Evolutionary conservation across 1,140 invertebrate species (phyloP).

Genomic region (Leptinotarsa undecemlineata): DNA sequence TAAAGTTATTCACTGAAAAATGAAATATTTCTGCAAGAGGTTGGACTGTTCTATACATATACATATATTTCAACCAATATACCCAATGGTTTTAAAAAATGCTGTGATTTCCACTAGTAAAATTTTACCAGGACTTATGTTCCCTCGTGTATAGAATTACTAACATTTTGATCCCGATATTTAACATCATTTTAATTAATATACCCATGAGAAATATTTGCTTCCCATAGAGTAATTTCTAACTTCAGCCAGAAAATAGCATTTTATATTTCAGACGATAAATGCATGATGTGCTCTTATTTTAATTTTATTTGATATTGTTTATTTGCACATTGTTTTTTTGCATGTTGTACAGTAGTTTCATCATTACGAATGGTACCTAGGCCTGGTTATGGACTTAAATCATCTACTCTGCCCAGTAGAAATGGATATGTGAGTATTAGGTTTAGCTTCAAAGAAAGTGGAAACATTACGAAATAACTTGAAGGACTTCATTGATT

Average conservation of each 20-base stretch:
- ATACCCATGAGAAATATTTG: too few species aligned
- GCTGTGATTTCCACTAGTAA: too few species aligned
- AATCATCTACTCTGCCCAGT: conserved; percentile 73
- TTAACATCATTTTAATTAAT: too few species aligned
- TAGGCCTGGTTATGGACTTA: conserved; percentile 76
- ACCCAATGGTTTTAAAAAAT: too few species aligned
- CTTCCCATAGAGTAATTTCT: too few species aligned
- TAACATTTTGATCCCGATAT: too few species aligned
- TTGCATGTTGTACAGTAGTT: conserved; percentile 57
- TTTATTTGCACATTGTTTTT: conserved; percentile 29
- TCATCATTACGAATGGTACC: conserved; percentile 64
- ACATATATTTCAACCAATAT: too few species aligned
- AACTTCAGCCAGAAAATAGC: neutral
- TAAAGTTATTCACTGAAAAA: too few species aligned
- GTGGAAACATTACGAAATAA: neutral
- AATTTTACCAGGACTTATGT: too few species aligned
- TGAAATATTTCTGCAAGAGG: too few species aligned
- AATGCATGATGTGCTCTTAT: conserved; percentile 16
- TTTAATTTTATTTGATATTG: conserved; percentile 1
- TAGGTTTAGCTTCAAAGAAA: neutral
- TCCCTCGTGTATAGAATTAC: too few species aligned
- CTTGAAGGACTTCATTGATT: neutral
- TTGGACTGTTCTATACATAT: too few species aligned
- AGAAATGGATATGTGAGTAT: conserved; percentile 59
- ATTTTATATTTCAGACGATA: conserved; percentile 1